Percentiles rank a stretch among this genome's conserved stretches.
Conservation (phyloP, 2,797 vertebrate genomes). For the Coracias cyanogaster region DNA sequence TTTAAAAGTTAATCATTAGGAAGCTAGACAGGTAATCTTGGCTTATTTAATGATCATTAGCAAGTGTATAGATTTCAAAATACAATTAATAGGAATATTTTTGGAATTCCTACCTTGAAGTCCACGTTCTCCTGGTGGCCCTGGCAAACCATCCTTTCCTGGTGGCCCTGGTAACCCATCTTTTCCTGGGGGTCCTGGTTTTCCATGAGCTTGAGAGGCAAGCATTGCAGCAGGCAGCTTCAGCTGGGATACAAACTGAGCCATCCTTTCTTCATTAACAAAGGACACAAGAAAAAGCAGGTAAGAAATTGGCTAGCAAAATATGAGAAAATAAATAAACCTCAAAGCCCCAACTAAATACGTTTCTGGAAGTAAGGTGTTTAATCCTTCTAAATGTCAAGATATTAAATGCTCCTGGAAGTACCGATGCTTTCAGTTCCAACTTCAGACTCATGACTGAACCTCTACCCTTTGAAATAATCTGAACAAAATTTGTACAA, state of each 20-base stretch:
- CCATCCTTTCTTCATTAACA: constrained; percentile 85
- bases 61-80: constrained; percentile 7
- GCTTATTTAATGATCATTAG: constrained; percentile 51
- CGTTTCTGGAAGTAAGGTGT: neutral
- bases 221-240: constrained; percentile 92
- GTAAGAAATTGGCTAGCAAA: neutral
- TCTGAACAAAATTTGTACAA: neutral
- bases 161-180: constrained; percentile 90
- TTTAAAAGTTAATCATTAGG: constrained; percentile 74
- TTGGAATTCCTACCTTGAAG: constrained; percentile 87
- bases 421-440: neutral
- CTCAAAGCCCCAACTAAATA: neutral
- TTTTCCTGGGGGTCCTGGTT: constrained; percentile 92
- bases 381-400: neutral
- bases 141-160: constrained; percentile 89
- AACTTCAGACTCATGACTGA: neutral
- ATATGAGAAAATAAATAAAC: neutral
- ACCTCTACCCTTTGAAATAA: neutral
- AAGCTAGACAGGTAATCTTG: constrained; percentile 45
- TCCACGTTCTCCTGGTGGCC: constrained; percentile 88
- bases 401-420: neutral
- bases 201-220: constrained; percentile 87
- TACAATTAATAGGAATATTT: neutral
- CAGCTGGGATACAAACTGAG: constrained; percentile 80
- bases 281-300: constrained; percentile 20